Percentiles rank a stretch among this genome's conserved stretches.
Conservation (phyloP, 2,888 invertebrate species). For the Helleia helle region DNA sequence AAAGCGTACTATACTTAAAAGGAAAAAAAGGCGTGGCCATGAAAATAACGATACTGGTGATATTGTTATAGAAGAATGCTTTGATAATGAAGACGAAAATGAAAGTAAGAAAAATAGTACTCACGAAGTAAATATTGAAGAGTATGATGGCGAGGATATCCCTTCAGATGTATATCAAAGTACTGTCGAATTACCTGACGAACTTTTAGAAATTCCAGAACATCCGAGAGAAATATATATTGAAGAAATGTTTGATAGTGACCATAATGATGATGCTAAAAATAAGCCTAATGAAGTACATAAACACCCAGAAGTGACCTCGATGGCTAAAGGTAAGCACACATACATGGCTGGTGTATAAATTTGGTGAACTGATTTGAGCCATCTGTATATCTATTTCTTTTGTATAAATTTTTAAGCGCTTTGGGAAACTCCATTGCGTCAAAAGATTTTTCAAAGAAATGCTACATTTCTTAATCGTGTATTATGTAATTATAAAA, state of each 20-base stretch:
- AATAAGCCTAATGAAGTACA: conserved; percentile 18
- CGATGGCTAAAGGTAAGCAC: too few species aligned
- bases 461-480: too few species aligned
- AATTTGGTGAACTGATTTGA: too few species aligned
- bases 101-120: neutral
- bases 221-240: conserved; percentile 11
- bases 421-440: too few species aligned
- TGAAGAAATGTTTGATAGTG: conserved; percentile 14
- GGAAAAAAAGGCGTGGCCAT: neutral
- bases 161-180: conserved; percentile 27
- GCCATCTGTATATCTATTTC: too few species aligned
- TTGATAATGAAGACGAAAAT: neutral
- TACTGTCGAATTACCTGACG: conserved; percentile 13
- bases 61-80: conserved; percentile 2
- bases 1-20: neutral
- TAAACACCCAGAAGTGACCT: too few species aligned
- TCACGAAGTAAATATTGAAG: neutral
- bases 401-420: too few species aligned
- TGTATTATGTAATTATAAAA: too few species aligned
- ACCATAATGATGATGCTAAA: neutral
- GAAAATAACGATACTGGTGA: neutral
- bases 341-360: too few species aligned
- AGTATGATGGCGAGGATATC: neutral
- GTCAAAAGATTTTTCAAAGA: too few species aligned
- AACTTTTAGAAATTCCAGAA: conserved; percentile 6